Evolutionary conservation across 2,797 vertebrate species (phyloP).

Genomic region (Danio jaintianensis): DNA sequence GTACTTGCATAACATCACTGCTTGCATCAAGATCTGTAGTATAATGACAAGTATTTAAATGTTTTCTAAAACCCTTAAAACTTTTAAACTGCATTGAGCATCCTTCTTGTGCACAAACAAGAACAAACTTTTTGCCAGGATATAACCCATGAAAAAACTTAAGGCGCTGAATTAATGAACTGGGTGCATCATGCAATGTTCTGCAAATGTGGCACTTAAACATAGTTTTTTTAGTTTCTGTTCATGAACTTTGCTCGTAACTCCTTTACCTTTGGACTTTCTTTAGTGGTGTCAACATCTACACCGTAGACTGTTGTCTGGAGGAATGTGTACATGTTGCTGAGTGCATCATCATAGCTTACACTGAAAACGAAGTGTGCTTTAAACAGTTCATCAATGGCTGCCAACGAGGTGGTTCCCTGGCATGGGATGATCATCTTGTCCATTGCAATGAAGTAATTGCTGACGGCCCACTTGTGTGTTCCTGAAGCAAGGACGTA

Average conservation of each 20-base stretch:
- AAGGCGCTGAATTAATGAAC: constrained; percentile 34
- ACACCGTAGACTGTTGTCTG: constrained; percentile 41
- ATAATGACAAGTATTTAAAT: constrained; percentile 18
- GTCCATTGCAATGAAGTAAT: constrained; percentile 28
- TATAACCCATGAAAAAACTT: constrained; percentile 48
- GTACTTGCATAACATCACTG: neutral
- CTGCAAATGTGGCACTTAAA: constrained; percentile 40
- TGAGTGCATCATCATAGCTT: constrained; percentile 32
- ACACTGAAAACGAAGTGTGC: constrained; percentile 30
- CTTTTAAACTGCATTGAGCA: constrained; percentile 32
- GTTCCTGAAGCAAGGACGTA: constrained; percentile 41
- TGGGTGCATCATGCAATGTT: constrained; percentile 3
- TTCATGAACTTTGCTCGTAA: constrained; percentile 21
- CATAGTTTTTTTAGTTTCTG: neutral
- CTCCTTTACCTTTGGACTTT: constrained; percentile 43
- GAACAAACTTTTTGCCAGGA: neutral
- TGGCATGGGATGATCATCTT: constrained; percentile 35
- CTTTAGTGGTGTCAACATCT: constrained; percentile 31
- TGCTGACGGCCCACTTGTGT: constrained; percentile 2
- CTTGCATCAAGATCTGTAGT: neutral
- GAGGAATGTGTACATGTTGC: constrained; percentile 37
- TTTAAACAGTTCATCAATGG: constrained; percentile 37
- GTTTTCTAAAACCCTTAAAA: constrained; percentile 44
- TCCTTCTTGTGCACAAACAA: constrained; percentile 31
- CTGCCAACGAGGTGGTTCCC: neutral